Conservation (phyloP, 2,113 vertebrate species). For the Channa argus region DNA sequence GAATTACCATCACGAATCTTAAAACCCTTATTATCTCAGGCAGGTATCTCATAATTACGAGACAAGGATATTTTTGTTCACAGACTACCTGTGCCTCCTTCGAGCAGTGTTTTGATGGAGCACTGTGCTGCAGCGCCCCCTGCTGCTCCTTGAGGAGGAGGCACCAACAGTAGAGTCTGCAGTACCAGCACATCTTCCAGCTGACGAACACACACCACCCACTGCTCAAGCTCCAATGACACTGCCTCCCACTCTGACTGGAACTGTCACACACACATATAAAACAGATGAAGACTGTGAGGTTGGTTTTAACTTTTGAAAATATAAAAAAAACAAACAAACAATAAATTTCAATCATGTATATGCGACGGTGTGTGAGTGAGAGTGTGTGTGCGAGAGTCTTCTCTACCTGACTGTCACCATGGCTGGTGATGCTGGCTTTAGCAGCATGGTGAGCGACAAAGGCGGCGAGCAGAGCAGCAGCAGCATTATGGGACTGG, state of each 20-base stretch:
- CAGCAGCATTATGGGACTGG: slow-evolving; percentile 89
- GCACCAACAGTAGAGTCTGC: slow-evolving; percentile 89
- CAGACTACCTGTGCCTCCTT: slow-evolving; percentile 91
- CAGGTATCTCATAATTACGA: too few relatives aligned
- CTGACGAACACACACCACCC: slow-evolving; percentile 93
- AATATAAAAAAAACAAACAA: too few relatives aligned
- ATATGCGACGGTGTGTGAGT: not conserved
- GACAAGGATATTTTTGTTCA: not conserved
- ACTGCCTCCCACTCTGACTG: slow-evolving; percentile 93
- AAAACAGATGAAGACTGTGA: not conserved
- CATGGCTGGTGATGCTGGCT: slow-evolving; percentile 83
- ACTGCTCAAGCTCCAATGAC: slow-evolving; percentile 95
- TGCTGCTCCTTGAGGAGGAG: slow-evolving; percentile 68
- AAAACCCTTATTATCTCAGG: too few relatives aligned
- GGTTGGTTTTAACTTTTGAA: not conserved
- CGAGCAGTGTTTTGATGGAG: slow-evolving; percentile 91
- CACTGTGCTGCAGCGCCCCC: slow-evolving; percentile 84
- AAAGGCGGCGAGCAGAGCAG: slow-evolving; percentile 90
- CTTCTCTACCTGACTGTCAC: slow-evolving; percentile 85
- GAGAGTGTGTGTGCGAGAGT: too few relatives aligned
- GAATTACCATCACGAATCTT: too few relatives aligned
- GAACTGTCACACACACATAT: slow-evolving; percentile 55
- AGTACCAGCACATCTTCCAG: slow-evolving; percentile 93
- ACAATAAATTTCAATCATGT: not conserved
- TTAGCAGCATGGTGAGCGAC: slow-evolving; percentile 89